phyloP scores from a whole-genome alignment of 1,140 invertebrate species.

The Bombus pyrosoma region DNA sequence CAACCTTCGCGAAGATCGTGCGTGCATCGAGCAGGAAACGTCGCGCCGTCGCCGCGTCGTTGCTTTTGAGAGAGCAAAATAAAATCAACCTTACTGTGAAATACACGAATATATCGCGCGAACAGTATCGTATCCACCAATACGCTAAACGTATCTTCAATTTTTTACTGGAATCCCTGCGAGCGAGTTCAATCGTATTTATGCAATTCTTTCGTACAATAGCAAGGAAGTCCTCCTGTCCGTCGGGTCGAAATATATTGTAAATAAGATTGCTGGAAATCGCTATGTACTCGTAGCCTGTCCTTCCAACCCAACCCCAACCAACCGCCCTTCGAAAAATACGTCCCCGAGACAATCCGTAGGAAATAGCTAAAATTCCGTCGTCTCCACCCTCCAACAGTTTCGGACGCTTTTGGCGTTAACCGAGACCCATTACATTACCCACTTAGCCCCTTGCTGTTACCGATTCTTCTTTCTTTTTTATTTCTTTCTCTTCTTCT shows the following conservation, averaged over 20 bases:
- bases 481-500: conserved; percentile 31
- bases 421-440: conserved; percentile 68
- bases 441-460: conserved; percentile 66
- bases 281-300: conserved; percentile 38
- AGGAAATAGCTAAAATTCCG: conserved; percentile 80
- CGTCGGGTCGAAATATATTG: conserved; percentile 75
- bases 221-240: conserved; percentile 7
- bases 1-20: conserved; percentile 11
- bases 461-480: conserved; percentile 57
- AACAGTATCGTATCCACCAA: neutral
- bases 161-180: conserved; percentile 22
- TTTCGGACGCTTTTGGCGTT: conserved; percentile 54
- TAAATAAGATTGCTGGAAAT: conserved; percentile 79
- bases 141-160: conserved; percentile 8
- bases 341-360: conserved; percentile 77
- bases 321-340: conserved; percentile 76
- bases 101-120: neutral
- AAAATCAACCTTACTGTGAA: conserved; percentile 8
- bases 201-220: too few species aligned
- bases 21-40: neutral
- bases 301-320: too few species aligned
- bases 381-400: conserved; percentile 42
- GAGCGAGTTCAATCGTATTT: too few species aligned
- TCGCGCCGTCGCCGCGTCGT: neutral
- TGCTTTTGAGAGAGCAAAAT: neutral